Evolutionary conservation across 2,888 invertebrate genomes (phyloP), one percentile per base, ranked within the genome.

Genomic region (Caenorhabditis angaria): DNA sequence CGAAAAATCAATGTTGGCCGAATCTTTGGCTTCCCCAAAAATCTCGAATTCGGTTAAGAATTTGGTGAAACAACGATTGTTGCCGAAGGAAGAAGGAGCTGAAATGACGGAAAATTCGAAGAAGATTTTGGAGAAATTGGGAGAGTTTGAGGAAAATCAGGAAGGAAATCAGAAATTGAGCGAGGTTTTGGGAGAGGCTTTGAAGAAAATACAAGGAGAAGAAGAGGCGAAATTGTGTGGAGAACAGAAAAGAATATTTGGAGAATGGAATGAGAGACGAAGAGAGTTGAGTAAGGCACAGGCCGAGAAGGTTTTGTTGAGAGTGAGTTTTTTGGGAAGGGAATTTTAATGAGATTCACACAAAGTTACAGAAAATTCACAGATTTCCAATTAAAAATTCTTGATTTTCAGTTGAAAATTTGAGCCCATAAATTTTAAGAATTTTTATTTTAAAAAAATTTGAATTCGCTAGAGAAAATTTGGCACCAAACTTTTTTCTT

Each of bases 261-360:
- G 10, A 1, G 50, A 67, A 4, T 84, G 85, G 85, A 78, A 77
- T 64, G 70, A 66, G 10, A 58, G 79, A 47, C 59, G 84, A 32
- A 65, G 64, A 24, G 67, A 67, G 6, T 68, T 82, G 22, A 78
- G 77, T 22, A 72, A 75, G 27, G 77, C 77, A 1, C 82, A 86
- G 69, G 83, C 86, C 1, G 77, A 86, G 51, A 73, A 75, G 53
- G 73, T 84, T 2, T 69, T 82, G n/a, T 55, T 87, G 1, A 74
- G 69, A 61, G 74, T 83, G 35, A 24, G 35, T 29, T 41, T 41
- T 41, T 10, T 41, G 10, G 10, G 18, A 3, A 12, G n/a, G n/a
- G n/a, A n/a, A n/a, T 48, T n/a, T 28, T 24, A 4, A 5, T 28
- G 5, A 8, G 20, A 29, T 56, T 14, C 51, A n/a, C n/a, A n/a